Base-by-base conservation (phyloP, 1,140 invertebrate genomes). In the Drosophila suzukii region DNA sequence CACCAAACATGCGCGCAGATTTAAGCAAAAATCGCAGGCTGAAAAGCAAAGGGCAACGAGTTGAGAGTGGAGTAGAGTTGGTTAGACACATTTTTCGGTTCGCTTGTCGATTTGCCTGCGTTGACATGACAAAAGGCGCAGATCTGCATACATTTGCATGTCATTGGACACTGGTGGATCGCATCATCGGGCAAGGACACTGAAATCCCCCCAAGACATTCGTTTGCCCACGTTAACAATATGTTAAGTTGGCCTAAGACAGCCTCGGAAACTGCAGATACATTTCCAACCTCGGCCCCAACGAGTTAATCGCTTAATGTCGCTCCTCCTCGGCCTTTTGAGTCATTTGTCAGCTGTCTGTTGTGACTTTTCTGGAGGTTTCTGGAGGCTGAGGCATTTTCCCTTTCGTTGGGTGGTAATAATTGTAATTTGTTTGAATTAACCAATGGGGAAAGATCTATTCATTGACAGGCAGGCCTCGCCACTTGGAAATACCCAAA, bases 71-170 rank as follows among this genome's bases (percentile, higher is more conserved):
- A 34, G 32, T 34, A 8, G 49, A 51, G 49, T 51, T 76, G 83
- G 83, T 86, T 86, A 86, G 83, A 88, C 88, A 70, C 62, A 70
- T 70, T 74, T 80, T 84, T 73, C 62, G 50, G 71, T 44, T 79
- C 68, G 70, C 67, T 75, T 82, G 67, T 76, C 82, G 84, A 89
- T 89, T 91, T 91, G 90, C 81, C 90, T 86, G 79, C 88, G 82
- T 90, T 90, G 88, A 90, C 90, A 91, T 91, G 82, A 84, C 85
- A 81, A 91, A 91, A 91, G 90, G 90, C 90, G 75, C 70, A 88
- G 84, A 91, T 91, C 90, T 91, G 89, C 89, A 91, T 91, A 91
- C 67, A 91, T 91, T 91, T 90, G 89, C 90, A 91, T 91, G 86
- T 88, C 86, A 90, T 90, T 86, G 83, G 72, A 54, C 56, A 34